phyloP scores from a whole-genome alignment of 1,140 invertebrate genomes.

The Hylaeus volcanicus region DNA sequence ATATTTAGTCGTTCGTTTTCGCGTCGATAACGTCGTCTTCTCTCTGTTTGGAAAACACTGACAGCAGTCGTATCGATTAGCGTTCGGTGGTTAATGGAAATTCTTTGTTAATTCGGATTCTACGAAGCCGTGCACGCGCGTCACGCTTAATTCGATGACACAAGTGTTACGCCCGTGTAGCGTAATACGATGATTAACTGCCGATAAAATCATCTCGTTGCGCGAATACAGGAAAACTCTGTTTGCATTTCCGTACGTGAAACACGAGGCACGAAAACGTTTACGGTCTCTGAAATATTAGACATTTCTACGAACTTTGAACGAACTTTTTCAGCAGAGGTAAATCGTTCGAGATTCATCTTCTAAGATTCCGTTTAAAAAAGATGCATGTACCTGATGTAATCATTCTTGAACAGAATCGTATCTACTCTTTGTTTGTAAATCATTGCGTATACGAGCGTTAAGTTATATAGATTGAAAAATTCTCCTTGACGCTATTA shows the following conservation, averaged over 20 bases:
- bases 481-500: too few species aligned
- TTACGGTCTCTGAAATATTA: background rate
- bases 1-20: conserved; percentile 1
- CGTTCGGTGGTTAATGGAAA: background rate
- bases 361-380: too few species aligned
- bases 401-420: too few species aligned
- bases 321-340: too few species aligned
- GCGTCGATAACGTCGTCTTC: background rate
- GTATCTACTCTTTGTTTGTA: too few species aligned
- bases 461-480: too few species aligned
- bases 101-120: background rate
- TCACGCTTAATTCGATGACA: too few species aligned
- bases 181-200: conserved; percentile 2
- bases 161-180: background rate
- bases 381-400: too few species aligned
- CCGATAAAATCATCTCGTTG: background rate
- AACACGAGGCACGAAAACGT: background rate
- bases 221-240: background rate
- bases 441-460: too few species aligned
- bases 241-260: background rate
- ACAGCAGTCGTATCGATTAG: background rate
- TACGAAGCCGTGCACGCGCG: background rate
- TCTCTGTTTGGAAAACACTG: background rate
- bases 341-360: too few species aligned
- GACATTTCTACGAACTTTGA: background rate